These are phyloP conservation scores for Aurelia aurita DNA, from an alignment of 30 jellyfish, hydroid and myxozoan genomes.

Conservation along the genomic window DNA sequence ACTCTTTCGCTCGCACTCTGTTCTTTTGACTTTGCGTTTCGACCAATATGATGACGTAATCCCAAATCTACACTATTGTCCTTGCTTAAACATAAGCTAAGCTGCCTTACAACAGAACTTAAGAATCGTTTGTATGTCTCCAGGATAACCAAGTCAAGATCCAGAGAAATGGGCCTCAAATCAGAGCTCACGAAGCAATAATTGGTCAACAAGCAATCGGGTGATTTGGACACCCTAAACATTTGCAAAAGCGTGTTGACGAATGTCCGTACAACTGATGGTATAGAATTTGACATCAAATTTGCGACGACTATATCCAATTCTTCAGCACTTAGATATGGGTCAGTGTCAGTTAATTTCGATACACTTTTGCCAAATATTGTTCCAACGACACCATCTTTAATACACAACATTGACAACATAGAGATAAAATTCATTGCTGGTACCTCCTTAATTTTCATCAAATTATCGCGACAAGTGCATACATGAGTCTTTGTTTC, in stretches of 20 bases:
- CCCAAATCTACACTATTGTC: slow-evolving; percentile 53
- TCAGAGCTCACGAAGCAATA: background rate
- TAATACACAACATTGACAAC: background rate
- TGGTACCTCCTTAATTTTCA: background rate
- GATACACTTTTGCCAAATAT: slow-evolving; percentile 10
- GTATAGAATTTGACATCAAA: slow-evolving; percentile 37
- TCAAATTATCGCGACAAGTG: background rate
- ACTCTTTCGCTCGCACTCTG: slow-evolving; percentile 45
- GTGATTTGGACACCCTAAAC: background rate
- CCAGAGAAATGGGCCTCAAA: background rate
- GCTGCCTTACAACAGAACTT: slow-evolving; percentile 86
- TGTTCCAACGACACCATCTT: slow-evolving; percentile 10
- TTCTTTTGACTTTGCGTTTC: slow-evolving; percentile 69
- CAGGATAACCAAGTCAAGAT: background rate
- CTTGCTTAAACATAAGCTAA: slow-evolving; percentile 76
- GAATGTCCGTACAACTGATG: slow-evolving; percentile 15
- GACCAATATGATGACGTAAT: slow-evolving; percentile 70
- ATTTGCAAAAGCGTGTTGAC: slow-evolving; percentile 18
- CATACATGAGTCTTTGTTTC: background rate
- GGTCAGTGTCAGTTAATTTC: background rate
- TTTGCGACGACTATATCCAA: background rate
- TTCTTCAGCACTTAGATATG: slow-evolving; percentile 9
- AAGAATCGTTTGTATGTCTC: slow-evolving; percentile 73
- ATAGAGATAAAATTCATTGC: slow-evolving; percentile 22
- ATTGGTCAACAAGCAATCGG: background rate